Percentiles rank a stretch among this genome's conserved stretches.
These are phyloP conservation scores for Pteromalus puparum DNA, from an alignment of 1,140 invertebrate species.

Conservation along the genomic window DNA sequence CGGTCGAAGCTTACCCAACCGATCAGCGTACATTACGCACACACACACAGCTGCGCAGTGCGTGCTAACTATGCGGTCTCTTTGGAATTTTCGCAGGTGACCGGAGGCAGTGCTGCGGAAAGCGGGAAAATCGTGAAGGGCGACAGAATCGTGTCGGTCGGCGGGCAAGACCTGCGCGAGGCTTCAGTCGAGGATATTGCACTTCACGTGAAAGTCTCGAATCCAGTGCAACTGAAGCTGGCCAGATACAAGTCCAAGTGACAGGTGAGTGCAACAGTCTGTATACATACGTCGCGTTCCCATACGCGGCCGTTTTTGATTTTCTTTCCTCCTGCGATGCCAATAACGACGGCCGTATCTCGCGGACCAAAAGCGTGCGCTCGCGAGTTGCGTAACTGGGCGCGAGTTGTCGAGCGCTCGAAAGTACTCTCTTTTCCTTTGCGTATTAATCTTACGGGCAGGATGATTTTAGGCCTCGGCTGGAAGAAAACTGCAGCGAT, in stretches of 20 bases:
- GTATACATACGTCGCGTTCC: constrained; percentile 7
- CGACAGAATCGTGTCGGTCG: constrained; percentile 93
- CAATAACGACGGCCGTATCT: background rate
- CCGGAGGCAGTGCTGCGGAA: constrained; percentile 92
- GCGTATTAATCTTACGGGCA: too few species aligned
- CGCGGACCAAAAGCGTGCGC: background rate
- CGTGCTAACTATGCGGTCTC: background rate
- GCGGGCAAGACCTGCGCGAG: constrained; percentile 90
- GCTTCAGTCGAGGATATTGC: constrained; percentile 86
- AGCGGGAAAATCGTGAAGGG: constrained; percentile 95
- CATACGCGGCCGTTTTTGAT: background rate
- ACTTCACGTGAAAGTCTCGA: constrained; percentile 70
- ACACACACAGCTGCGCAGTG: too few species aligned
- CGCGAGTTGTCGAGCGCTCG: too few species aligned
- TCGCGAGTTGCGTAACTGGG: too few species aligned
- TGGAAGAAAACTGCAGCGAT: too few species aligned
- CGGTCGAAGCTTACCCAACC: too few species aligned
- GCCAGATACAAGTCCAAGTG: constrained; percentile 69
- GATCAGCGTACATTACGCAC: too few species aligned
- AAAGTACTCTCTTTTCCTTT: too few species aligned
- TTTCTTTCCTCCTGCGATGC: background rate
- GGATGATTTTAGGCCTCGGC: too few species aligned
- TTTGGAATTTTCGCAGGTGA: constrained; percentile 78
- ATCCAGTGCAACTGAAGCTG: constrained; percentile 71
- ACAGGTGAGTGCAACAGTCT: constrained; percentile 58